phyloP scores from a whole-genome alignment of 2,113 vertebrate species.

The Ptilonorhynchus violaceus region DNA sequence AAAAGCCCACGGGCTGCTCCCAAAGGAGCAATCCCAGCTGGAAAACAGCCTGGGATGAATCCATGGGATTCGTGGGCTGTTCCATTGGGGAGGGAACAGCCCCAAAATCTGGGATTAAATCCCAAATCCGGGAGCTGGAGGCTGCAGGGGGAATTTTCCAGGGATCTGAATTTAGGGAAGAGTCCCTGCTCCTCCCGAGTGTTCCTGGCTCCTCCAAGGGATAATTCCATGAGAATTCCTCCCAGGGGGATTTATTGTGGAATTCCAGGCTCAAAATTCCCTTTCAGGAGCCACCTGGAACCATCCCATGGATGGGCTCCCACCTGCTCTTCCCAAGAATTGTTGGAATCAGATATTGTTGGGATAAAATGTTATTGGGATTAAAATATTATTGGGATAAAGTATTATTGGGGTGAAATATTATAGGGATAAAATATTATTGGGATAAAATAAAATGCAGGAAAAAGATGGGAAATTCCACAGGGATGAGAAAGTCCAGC shows the following conservation, averaged over 20 bases:
- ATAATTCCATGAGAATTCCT: neutral
- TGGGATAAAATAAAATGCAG: neutral
- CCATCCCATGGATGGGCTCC: too few species aligned
- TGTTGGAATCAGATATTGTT: too few species aligned
- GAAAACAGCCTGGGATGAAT: neutral
- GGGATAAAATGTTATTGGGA: neutral
- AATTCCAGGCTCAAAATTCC: neutral
- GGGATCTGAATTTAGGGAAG: too few species aligned
- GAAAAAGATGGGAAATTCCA: neutral
- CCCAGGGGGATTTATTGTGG: neutral
- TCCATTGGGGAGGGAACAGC: neutral
- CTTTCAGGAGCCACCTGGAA: neutral
- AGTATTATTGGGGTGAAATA: neutral
- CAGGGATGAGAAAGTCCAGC: rapidly evolving
- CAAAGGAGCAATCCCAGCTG: neutral
- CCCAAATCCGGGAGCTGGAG: neutral
- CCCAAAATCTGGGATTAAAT: neutral
- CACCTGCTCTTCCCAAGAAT: neutral
- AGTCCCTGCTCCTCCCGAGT: too few species aligned
- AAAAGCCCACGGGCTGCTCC: neutral
- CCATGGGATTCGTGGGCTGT: neutral
- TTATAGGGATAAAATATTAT: neutral
- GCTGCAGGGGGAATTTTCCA: neutral
- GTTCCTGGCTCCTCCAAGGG: too few species aligned
- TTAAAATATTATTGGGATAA: neutral